Evolutionary conservation across 2,113 vertebrate genomes (phyloP).

Genomic region (Cyanistes caeruleus): DNA sequence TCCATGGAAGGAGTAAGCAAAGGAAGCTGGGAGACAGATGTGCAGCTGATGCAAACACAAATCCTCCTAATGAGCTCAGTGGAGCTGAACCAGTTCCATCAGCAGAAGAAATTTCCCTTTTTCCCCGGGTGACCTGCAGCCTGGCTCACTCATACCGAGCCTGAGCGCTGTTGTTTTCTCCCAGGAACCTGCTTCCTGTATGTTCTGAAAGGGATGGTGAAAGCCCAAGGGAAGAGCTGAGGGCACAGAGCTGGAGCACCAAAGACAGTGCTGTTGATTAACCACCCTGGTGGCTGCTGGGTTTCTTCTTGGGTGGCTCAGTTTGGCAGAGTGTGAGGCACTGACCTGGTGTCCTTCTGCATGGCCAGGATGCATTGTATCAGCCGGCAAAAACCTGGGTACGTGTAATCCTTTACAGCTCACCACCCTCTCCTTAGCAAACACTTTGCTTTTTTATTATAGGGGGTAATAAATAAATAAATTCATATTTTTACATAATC

Average conservation of each 20-base stretch:
- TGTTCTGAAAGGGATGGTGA: neutral
- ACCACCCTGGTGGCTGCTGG: neutral
- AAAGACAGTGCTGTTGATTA: neutral
- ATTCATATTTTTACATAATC: neutral
- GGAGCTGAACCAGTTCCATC: neutral
- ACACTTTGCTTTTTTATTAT: neutral
- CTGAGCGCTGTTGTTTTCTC: neutral
- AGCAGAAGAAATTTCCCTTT: neutral
- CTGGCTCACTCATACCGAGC: fast-evolving
- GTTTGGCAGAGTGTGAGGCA: neutral
- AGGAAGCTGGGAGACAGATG: neutral
- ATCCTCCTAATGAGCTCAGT: neutral
- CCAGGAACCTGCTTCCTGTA: neutral
- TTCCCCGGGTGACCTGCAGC: neutral
- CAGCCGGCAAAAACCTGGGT: neutral
- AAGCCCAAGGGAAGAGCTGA: neutral
- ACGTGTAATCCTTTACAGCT: neutral
- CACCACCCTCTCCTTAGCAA: neutral
- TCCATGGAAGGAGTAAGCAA: neutral
- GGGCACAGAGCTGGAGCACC: neutral
- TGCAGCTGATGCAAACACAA: neutral
- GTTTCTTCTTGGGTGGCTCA: neutral
- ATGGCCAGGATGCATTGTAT: fast-evolving
- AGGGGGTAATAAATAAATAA: neutral
- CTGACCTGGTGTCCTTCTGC: neutral